These are phyloP conservation scores for Peromyscus maniculatus DNA, from an alignment of 2,113 vertebrate species.

Conservation along the genomic window DNA sequence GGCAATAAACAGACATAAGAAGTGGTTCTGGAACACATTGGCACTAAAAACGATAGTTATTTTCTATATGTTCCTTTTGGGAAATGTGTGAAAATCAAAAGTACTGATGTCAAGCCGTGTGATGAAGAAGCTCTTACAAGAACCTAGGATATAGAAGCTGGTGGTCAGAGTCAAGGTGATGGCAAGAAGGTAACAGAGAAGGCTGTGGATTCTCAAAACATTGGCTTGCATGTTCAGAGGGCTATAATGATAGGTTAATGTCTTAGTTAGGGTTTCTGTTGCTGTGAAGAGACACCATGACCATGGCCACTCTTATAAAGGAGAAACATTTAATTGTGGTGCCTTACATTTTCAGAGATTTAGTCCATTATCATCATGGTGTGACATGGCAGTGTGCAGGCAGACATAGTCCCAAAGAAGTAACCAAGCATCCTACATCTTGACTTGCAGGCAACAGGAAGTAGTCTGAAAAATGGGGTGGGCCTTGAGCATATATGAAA, in stretches of 20 bases:
- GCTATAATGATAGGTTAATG: neutral
- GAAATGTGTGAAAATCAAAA: neutral
- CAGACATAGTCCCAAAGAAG: too few species aligned
- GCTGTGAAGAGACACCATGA: too few species aligned
- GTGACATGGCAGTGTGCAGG: too few species aligned
- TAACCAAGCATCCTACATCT: too few species aligned
- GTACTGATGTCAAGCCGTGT: neutral
- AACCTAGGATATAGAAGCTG: neutral
- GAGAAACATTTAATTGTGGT: too few species aligned
- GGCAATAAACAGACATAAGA: conserved; percentile 15
- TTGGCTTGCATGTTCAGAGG: neutral
- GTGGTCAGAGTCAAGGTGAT: neutral
- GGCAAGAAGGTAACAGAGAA: neutral
- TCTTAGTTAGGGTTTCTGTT: neutral
- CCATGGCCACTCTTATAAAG: too few species aligned
- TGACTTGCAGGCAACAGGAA: too few species aligned
- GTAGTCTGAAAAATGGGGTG: too few species aligned
- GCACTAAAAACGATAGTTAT: neutral
- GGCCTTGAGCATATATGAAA: too few species aligned
- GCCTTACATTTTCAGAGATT: too few species aligned
- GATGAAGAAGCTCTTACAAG: neutral
- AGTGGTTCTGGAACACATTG: neutral
- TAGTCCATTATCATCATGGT: too few species aligned
- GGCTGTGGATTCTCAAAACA: neutral
- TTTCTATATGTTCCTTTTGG: neutral